Percentiles rank a stretch among this genome's conserved stretches.
phyloP scores from a whole-genome alignment of 2,888 invertebrate species.

The Pollenia griseotomentosa region DNA sequence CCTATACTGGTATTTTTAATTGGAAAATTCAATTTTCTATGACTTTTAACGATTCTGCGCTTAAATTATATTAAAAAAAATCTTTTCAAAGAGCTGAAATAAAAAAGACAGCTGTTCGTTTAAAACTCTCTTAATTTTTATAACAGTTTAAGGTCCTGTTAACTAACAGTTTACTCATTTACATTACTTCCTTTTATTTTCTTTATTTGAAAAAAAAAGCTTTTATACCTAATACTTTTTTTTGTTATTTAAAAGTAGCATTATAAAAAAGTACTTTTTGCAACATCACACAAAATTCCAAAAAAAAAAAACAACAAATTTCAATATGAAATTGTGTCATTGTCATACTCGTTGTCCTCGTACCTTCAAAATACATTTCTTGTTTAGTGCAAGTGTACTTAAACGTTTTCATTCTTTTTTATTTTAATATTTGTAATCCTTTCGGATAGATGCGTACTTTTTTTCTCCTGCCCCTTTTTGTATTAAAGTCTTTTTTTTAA shows the following conservation, averaged over 20 bases:
- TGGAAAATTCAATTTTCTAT: constrained; percentile 72
- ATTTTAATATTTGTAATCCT: constrained; percentile 17
- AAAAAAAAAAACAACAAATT: constrained; percentile 39
- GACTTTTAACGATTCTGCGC: constrained; percentile 69
- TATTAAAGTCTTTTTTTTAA: constrained; percentile 19
- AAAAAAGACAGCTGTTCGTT: constrained; percentile 24
- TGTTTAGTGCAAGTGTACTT: constrained; percentile 50
- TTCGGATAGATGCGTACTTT: constrained; percentile 10
- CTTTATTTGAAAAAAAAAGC: constrained; percentile 1
- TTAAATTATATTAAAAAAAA: neutral
- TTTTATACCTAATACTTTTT: neutral
- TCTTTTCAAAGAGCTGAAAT: constrained; percentile 14
- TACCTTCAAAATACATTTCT: constrained; percentile 12
- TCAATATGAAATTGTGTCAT: constrained; percentile 71
- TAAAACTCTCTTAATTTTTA: constrained; percentile 4
- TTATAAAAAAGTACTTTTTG: constrained; percentile 11
- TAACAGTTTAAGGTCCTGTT: constrained; percentile 45
- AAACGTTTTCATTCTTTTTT: constrained; percentile 14
- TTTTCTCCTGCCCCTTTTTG: constrained; percentile 1
- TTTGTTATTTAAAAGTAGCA: neutral
- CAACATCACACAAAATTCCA: constrained; percentile 21
- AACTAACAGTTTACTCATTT: neutral
- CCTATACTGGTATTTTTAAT: constrained; percentile 61
- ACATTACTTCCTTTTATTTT: constrained; percentile 37
- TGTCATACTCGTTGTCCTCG: constrained; percentile 54